phyloP scores from a whole-genome alignment of 2,113 vertebrate genomes.

The Carettochelys insculpta region DNA sequence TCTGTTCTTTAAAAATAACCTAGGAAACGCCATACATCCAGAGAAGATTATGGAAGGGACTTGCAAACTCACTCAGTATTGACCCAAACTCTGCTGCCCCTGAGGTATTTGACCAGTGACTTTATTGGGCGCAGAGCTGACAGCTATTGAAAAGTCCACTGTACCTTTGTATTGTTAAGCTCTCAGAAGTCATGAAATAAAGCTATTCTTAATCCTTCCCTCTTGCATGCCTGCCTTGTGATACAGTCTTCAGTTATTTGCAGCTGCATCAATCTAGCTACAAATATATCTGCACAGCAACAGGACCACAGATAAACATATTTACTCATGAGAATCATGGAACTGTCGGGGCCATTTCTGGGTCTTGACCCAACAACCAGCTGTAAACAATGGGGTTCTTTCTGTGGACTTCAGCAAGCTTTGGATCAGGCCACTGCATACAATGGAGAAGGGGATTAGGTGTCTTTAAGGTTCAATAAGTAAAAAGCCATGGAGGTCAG shows the following conservation, averaged over 20 bases:
- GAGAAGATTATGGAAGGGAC: background rate
- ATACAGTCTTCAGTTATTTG: background rate
- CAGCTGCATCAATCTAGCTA: background rate
- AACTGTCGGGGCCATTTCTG: background rate
- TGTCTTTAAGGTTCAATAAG: background rate
- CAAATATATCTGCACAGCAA: background rate
- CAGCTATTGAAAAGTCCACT: background rate
- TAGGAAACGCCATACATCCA: background rate
- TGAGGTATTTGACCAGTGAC: background rate
- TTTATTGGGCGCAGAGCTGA: background rate
- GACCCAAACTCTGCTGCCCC: background rate
- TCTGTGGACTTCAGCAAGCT: background rate
- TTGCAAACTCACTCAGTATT: slow-evolving; percentile 23
- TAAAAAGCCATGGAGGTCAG: background rate
- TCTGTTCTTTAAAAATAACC: background rate
- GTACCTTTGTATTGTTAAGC: background rate
- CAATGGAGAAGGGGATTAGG: background rate
- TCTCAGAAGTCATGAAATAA: background rate
- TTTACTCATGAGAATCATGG: background rate
- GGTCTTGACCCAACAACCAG: background rate
- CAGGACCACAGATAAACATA: background rate
- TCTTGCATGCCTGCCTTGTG: background rate
- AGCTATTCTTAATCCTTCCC: background rate
- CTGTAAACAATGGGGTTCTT: background rate
- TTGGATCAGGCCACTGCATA: background rate